These are phyloP conservation scores for Adoxophyes honmai DNA, from an alignment of 1,140 invertebrate species.

Conservation along the genomic window DNA sequence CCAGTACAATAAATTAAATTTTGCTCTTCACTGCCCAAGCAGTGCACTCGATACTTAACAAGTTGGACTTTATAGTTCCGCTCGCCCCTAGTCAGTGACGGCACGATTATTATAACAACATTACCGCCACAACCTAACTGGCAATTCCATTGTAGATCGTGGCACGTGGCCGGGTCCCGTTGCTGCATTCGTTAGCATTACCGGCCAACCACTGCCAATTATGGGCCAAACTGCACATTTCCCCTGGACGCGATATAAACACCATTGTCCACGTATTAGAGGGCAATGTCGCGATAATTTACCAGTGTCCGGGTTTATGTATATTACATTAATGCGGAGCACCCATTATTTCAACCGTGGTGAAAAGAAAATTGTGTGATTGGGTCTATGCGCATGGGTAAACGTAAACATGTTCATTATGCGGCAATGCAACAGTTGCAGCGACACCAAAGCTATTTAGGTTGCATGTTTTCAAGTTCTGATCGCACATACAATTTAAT, in stretches of 20 bases:
- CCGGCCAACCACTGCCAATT: not conserved
- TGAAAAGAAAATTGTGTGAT: constrained; percentile 2
- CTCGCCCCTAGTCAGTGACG: not conserved
- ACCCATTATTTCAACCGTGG: not conserved
- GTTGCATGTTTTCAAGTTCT: no score
- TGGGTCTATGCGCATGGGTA: not conserved
- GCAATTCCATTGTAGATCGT: not conserved
- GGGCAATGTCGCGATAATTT: not conserved
- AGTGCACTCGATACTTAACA: no score
- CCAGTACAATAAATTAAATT: no score
- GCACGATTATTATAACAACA: not conserved
- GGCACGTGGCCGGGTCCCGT: not conserved
- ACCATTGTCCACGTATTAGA: not conserved
- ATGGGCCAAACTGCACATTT: not conserved
- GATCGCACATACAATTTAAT: no score
- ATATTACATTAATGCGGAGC: not conserved
- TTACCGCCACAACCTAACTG: constrained; percentile 1
- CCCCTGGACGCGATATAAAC: not conserved
- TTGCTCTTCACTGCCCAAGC: no score
- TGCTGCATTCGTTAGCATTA: not conserved
- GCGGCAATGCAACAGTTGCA: not conserved
- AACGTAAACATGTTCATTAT: not conserved
- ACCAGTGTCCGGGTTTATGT: not conserved
- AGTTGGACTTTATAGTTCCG: no score
- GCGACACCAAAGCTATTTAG: no score